These are phyloP conservation scores for Danionella cerebrum DNA, from an alignment of 2,113 vertebrate genomes.

Conservation along the genomic window DNA sequence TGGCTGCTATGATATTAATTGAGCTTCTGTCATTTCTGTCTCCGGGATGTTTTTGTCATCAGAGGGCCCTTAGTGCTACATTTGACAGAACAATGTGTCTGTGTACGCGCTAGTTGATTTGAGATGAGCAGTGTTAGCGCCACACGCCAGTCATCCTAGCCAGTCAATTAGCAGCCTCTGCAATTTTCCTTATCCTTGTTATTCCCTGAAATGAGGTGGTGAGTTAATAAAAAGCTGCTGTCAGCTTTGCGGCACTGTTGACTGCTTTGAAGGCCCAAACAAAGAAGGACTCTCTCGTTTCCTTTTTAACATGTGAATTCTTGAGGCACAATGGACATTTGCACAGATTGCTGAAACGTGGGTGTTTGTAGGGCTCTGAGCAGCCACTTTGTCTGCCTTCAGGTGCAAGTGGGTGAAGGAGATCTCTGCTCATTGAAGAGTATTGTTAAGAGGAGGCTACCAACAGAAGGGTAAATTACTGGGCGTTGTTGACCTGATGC, in stretches of 20 bases:
- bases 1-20: conserved; percentile 55
- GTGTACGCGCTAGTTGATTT: not conserved
- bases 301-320: not conserved
- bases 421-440: not conserved
- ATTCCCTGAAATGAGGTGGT: conserved; percentile 29
- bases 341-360: not conserved
- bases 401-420: conserved; percentile 9
- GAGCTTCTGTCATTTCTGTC: conserved; percentile 54
- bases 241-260: not conserved
- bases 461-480: not conserved
- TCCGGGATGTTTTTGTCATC: conserved; percentile 40
- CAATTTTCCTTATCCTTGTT: conserved; percentile 40
- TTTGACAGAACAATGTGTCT: conserved; percentile 30
- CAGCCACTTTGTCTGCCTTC: not conserved
- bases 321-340: not conserved
- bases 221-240: conserved; percentile 15
- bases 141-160: conserved; percentile 37
- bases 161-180: conserved; percentile 45
- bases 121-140: not conserved
- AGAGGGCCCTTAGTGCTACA: conserved; percentile 34
- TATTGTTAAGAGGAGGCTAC: not conserved
- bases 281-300: not conserved
- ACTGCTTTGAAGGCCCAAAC: conserved; percentile 12
- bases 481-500: not conserved
- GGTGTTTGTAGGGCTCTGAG: not conserved